Conservation (phyloP, 2,888 invertebrate species). For the Aricia artaxerxes region DNA sequence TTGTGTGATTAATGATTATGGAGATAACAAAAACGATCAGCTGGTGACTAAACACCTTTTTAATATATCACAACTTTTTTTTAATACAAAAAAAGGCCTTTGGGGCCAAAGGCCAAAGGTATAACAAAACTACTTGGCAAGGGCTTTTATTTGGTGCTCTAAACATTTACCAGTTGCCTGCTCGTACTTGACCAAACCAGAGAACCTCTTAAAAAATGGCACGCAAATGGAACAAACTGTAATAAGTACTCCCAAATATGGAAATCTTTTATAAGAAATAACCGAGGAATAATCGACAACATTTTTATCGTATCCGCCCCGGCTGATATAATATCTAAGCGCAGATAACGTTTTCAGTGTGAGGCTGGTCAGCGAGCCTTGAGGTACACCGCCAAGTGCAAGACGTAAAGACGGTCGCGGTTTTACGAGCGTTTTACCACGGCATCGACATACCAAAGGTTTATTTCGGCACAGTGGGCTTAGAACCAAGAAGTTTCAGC, state of each 20-base stretch:
- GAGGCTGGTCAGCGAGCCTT: not conserved
- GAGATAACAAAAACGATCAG: not conserved
- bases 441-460: not conserved
- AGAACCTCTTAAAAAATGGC: not conserved
- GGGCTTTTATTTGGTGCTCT: too few relatives aligned
- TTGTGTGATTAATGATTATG: not conserved
- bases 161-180: too few relatives aligned
- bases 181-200: not conserved
- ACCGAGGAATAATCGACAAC: not conserved
- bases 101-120: too few relatives aligned
- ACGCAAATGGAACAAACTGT: too few relatives aligned
- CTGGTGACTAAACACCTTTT: not conserved
- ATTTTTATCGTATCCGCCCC: not conserved
- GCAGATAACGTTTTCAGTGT: not conserved
- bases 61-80: too few relatives aligned
- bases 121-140: too few relatives aligned
- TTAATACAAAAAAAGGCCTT: too few relatives aligned
- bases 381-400: not conserved
- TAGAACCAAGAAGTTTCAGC: too few relatives aligned
- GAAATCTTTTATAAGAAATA: too few relatives aligned
- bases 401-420: not conserved
- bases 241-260: too few relatives aligned
- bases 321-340: not conserved
- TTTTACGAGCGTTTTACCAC: not conserved
- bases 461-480: too few relatives aligned